Percentiles rank a stretch among this genome's conserved stretches.
Evolutionary conservation across 2,888 invertebrate genomes (phyloP).

Genomic region (Drosophila nigritarsus): DNA sequence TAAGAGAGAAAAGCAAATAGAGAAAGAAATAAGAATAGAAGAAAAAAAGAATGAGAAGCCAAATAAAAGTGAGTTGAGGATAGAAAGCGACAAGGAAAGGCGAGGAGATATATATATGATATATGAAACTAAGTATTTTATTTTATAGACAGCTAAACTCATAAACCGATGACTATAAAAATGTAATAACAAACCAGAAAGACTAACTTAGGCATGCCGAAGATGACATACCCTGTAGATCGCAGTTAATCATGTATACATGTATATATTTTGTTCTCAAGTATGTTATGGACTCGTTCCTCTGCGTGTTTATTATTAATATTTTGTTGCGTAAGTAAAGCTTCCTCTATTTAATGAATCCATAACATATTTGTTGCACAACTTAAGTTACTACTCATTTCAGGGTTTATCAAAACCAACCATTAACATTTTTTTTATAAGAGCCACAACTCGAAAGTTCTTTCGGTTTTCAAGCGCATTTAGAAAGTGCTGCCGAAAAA

Average conservation of each 20-base stretch:
- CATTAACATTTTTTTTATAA: background rate
- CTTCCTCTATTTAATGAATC: too few relatives aligned
- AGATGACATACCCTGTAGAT: background rate
- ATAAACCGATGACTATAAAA: background rate
- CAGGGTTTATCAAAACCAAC: background rate
- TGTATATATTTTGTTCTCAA: background rate
- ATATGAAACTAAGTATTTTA: background rate
- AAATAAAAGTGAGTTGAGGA: background rate
- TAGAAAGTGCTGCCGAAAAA: conserved; percentile 34
- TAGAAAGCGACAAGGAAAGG: background rate
- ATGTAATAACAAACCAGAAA: background rate
- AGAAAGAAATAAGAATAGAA: background rate
- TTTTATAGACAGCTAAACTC: background rate
- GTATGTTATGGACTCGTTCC: background rate
- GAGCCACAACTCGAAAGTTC: background rate
- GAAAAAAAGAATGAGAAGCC: background rate
- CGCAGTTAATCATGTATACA: background rate
- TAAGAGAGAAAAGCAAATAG: background rate
- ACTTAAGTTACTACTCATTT: background rate
- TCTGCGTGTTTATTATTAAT: background rate
- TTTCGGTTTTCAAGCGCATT: background rate
- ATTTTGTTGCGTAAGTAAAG: background rate
- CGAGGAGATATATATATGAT: background rate
- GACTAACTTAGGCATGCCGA: background rate
- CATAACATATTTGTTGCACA: background rate